These are phyloP conservation scores for Chaetodon auriga DNA, from an alignment of 2,113 vertebrate genomes.

Conservation along the genomic window DNA sequence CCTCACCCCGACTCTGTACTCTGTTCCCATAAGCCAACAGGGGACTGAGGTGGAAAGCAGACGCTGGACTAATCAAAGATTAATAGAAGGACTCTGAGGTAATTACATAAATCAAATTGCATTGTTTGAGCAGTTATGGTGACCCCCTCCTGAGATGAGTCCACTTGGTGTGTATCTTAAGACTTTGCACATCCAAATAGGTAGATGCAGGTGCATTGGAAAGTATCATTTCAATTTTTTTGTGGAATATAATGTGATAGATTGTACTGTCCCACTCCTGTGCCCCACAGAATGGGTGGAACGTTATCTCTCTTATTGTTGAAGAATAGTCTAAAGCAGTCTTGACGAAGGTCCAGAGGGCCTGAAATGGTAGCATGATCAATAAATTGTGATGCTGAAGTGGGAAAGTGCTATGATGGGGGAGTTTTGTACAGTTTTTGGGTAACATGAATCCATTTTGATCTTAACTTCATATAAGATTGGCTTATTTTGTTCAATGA, in stretches of 20 bases:
- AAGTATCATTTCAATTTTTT: too few species aligned
- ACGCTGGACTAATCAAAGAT: conserved; percentile 83
- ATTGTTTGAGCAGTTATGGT: conserved; percentile 78
- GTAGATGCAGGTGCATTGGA: too few species aligned
- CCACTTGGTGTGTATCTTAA: conserved; percentile 75
- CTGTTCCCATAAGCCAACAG: conserved; percentile 47
- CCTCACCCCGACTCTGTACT: conserved; percentile 41
- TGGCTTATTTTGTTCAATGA: neutral
- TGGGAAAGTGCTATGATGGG: neutral
- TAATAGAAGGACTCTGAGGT: conserved; percentile 79
- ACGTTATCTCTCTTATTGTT: too few species aligned
- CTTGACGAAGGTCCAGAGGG: too few species aligned
- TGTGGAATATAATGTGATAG: too few species aligned
- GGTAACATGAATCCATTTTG: neutral
- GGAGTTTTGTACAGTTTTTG: neutral
- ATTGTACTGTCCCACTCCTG: too few species aligned
- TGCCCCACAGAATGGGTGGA: too few species aligned
- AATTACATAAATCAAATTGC: conserved; percentile 81
- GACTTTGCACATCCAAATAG: neutral
- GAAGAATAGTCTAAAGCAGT: too few species aligned
- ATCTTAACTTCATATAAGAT: neutral
- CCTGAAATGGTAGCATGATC: too few species aligned
- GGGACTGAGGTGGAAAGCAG: conserved; percentile 68
- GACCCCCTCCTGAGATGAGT: conserved; percentile 62
- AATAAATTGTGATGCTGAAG: too few species aligned